Conservation (phyloP, 2,888 invertebrate genomes). For the Kryphioiulus occultus region DNA sequence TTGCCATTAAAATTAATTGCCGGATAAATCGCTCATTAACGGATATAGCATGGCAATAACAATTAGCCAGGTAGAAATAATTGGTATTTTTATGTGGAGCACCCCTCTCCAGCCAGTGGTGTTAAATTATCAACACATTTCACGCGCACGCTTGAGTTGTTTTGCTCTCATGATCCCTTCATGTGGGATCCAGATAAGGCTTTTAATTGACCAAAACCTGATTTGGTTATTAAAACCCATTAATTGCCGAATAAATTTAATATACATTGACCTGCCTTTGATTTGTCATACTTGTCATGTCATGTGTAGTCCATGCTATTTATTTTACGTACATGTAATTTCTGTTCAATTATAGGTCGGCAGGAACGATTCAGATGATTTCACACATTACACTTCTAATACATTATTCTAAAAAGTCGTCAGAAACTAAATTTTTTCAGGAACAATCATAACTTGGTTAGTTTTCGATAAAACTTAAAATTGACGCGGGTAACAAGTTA, state of each 20-base stretch:
- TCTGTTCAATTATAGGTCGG: no score
- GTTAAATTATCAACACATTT: not conserved
- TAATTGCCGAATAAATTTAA: not conserved
- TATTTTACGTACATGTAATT: no score
- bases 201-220: not conserved
- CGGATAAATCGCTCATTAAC: not conserved
- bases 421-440: no score
- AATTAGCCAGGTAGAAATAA: not conserved
- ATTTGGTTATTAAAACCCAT: not conserved
- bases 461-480: no score
- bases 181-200: not conserved
- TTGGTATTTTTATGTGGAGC: not conserved
- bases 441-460: no score
- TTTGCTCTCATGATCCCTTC: not conserved
- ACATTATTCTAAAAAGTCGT: no score
- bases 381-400: no score
- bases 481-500: no score
- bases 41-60: not conserved
- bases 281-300: no score
- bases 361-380: no score
- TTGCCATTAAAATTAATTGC: not conserved
- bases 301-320: no score
- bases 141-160: not conserved
- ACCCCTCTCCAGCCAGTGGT: not conserved
- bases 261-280: no score